Evolutionary conservation across 2,888 invertebrate species (phyloP), one percentile per base, ranked within the genome.

Genomic region (Orthosia gothica): DNA sequence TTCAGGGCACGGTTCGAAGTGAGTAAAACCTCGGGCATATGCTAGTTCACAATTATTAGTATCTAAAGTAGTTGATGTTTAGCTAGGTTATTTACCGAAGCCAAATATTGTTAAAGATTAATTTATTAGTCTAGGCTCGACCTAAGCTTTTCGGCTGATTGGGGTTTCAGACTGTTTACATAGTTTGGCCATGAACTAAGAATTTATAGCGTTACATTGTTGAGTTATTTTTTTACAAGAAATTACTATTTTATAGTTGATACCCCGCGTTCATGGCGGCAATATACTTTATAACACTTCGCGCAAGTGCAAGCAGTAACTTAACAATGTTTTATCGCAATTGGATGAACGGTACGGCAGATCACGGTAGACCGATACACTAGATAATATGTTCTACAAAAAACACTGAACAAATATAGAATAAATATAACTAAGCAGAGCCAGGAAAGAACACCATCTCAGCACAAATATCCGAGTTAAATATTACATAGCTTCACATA

Each of bases 91-190:
- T 64, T 63, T 64, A 47, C 45, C 11, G 5, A 54, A 74, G 23
- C 16, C 50, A 26, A 59, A 62, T 26, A 50, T 74, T 64, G 54
- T 40, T 65, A 15, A 23, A n/a, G 76, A 40, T 40, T 49, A 65
- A 55, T 76, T 20, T 74, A 64, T 64, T 74, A 32, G 13, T 55
- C 12, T 66, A 76, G 26, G 18, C 15, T 66, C 13, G 20, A 50
- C 13, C 18, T 64, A n/a, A 47, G n/a, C n/a, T 12, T 47, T 3
- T 20, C 4, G 15, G 5, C 52, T 52, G 20, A 20, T 5, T 23
- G 3, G 20, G 3, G 32, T 54, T 49, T 50, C 1, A 18, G 40
- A 57, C 18, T 26, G n/a, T 64, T 64, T 49, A 20, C 15, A 26
- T 62, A 50, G 45, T 5, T 26, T 74, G 4, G n/a, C 4, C 23